phyloP scores from a whole-genome alignment of 2,113 vertebrate species.

The Tautogolabrus adspersus region DNA sequence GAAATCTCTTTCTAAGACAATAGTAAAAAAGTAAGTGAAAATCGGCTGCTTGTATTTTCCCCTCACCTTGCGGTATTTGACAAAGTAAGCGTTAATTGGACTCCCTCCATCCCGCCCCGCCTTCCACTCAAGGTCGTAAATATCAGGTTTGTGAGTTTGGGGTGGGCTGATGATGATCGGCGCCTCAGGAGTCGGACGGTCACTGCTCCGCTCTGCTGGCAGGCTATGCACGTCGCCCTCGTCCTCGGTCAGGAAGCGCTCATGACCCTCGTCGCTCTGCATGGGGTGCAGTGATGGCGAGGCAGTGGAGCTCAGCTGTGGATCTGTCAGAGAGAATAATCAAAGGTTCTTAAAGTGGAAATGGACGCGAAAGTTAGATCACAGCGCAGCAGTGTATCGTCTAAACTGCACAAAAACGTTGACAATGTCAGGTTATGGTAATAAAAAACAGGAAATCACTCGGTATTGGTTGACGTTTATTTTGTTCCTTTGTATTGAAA shows the following conservation, averaged over 20 bases:
- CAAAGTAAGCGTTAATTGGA: conserved; percentile 94
- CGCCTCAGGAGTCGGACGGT: conserved; percentile 87
- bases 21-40: not conserved
- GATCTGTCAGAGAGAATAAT: conserved; percentile 68
- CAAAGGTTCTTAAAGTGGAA: not conserved
- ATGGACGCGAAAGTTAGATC: not conserved
- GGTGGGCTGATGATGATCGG: conserved; percentile 97
- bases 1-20: not conserved
- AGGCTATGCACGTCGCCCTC: conserved; percentile 24
- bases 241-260: conserved; percentile 56
- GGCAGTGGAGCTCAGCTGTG: conserved; percentile 61
- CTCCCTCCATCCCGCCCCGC: conserved; percentile 88
- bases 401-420: too few relatives aligned
- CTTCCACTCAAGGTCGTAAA: conserved; percentile 92
- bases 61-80: conserved; percentile 95
- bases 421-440: too few relatives aligned
- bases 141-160: conserved; percentile 90
- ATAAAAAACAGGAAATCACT: too few relatives aligned
- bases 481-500: too few relatives aligned
- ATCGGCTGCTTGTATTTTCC: not conserved
- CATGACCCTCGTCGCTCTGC: conserved; percentile 82
- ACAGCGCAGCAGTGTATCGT: too few relatives aligned
- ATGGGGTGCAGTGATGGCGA: conserved; percentile 71
- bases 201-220: conserved; percentile 58
- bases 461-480: too few relatives aligned